Base-by-base conservation (phyloP, 2,113 vertebrate species). In the Mola mola region DNA sequence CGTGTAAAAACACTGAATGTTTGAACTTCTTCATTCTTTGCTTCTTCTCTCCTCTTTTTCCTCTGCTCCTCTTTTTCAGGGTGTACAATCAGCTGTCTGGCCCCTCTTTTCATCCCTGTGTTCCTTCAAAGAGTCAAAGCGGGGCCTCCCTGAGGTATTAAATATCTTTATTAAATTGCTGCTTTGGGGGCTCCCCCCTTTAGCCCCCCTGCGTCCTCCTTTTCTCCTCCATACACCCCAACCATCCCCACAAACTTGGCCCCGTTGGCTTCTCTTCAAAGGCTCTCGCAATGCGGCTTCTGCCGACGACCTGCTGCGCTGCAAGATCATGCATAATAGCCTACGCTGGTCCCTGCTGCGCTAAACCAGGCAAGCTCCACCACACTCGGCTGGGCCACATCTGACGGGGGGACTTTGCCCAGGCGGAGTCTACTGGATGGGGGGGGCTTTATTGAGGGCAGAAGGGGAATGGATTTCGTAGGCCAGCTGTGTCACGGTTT, bases 101-200 rank as follows among this genome's bases (percentile, higher is more conserved):
- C 42, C 62, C 38, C 51, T 71, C 59, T 58, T 76, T 75, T 72
- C 49, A 74, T 79, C 59, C 78, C 46, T 62, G 43, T 79, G 79
- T 87, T 82, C 71, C 60, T 69, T 78, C 77, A 82, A 81, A 81
- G 64, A 79, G 80, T 84, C 82, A 79, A 74, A 83, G 74, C 28
- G 19, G 83, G 83, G 79, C 74, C 82, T 77, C 85, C 79, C 71
- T 69, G 65, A 81, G 76, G 87, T 84, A 86, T 89, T 87, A 90
- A 91, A 92, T 91, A 90, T 92, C 90, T 91, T 90, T 89, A 91
- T 90, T 90, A 92, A 87, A 88, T 83, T 82, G 71, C 83, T 70
- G 76, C 75, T 72, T 65, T 64, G 59, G 67, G 59, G 44, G 20
- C 21, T 15, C 44, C 57, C 66, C 58, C 62, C 41, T 37, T 33